Evolutionary conservation across 2,888 invertebrate species (phyloP).

Genomic region (Rapana venosa): DNA sequence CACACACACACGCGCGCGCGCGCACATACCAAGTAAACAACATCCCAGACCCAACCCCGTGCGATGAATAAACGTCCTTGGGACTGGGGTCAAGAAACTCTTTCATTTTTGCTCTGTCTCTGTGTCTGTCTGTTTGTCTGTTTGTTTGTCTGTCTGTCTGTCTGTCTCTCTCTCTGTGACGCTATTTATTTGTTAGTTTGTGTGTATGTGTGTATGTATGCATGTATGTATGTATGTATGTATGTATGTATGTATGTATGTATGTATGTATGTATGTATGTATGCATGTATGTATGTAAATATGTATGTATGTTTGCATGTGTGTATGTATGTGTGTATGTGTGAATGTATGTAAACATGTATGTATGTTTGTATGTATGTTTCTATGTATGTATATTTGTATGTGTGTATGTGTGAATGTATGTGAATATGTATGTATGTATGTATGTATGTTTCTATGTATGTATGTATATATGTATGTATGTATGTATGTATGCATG

Average conservation of each 20-base stretch:
- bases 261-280: conserved; percentile 1
- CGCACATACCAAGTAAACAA: too few species aligned
- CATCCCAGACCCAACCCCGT: too few species aligned
- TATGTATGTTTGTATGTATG: background rate
- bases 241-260: conserved; percentile 1
- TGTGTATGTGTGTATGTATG: background rate
- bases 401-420: background rate
- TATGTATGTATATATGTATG: background rate
- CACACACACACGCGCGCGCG: too few species aligned
- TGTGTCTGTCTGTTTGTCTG: too few species aligned
- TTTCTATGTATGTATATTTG: background rate
- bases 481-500: background rate
- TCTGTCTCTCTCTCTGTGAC: too few species aligned
- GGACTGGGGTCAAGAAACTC: too few species aligned
- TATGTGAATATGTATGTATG: background rate
- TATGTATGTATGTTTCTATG: background rate
- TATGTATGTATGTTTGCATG: background rate
- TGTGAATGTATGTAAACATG: background rate
- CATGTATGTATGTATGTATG: background rate
- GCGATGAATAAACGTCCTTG: too few species aligned
- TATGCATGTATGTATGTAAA: background rate
- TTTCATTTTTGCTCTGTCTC: too few species aligned
- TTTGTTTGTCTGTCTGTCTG: too few species aligned
- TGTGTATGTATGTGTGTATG: background rate
- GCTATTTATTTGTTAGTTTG: too few species aligned